A percentile compares a stretch with the other conserved stretches of the same genome.
These are phyloP conservation scores for Scrobipalpa costella DNA, from an alignment of 2,888 invertebrate genomes.

Conservation along the genomic window DNA sequence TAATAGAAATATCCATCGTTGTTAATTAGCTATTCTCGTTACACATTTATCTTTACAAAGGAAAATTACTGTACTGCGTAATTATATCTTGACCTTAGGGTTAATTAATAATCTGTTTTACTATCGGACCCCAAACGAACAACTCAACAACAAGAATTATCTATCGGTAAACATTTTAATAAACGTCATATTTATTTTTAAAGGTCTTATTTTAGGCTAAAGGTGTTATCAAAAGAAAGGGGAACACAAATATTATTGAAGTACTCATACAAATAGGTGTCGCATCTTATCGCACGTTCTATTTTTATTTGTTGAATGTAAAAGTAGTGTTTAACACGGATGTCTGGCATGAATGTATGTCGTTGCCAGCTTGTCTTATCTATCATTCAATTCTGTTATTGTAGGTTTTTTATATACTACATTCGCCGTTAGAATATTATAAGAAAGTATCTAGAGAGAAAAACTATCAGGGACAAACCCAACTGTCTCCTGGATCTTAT, in stretches of 20 bases:
- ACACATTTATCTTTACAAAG: neutral
- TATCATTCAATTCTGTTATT: neutral
- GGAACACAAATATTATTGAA: neutral
- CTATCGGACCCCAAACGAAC: slow-evolving; percentile 23
- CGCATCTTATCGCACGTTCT: slow-evolving; percentile 4
- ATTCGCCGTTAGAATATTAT: no score
- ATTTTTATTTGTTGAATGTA: neutral
- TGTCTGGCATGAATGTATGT: neutral
- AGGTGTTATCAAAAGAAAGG: slow-evolving; percentile 6
- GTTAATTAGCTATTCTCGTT: neutral
- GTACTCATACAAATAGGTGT: neutral
- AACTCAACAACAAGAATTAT: slow-evolving; percentile 14
- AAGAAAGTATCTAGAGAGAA: no score
- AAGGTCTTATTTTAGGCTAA: neutral
- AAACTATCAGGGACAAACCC: no score
- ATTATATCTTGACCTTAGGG: slow-evolving; percentile 10
- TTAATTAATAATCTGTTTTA: slow-evolving; percentile 23
- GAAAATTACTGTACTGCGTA: slow-evolving; percentile 20
- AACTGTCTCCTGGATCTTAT: no score
- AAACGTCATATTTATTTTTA: slow-evolving; percentile 18
- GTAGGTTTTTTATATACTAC: neutral
- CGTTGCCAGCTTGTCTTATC: neutral
- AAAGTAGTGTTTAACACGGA: slow-evolving; percentile 1
- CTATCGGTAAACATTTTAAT: slow-evolving; percentile 1
- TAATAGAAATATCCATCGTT: neutral